Evolutionary conservation across 2,888 invertebrate genomes (phyloP).

Genomic region (Tenthredo amoena): DNA sequence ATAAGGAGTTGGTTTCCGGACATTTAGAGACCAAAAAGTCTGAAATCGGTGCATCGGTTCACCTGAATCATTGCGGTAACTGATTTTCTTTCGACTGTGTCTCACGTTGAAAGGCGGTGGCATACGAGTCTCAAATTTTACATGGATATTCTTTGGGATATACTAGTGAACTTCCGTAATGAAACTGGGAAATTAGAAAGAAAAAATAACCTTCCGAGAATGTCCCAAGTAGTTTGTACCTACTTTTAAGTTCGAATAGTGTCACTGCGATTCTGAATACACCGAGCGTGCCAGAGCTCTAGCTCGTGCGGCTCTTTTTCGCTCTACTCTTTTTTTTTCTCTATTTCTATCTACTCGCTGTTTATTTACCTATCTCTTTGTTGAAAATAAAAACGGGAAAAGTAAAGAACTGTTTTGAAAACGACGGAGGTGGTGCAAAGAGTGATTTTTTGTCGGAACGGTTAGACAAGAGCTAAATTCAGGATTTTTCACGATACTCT

Average conservation of each 20-base stretch:
- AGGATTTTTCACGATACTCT: neutral
- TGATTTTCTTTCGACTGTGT: neutral
- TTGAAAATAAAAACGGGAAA: neutral
- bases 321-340: neutral
- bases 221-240: conserved; percentile 8
- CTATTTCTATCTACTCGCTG: neutral
- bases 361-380: neutral
- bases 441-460: neutral
- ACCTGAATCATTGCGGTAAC: neutral
- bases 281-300: conserved; percentile 29
- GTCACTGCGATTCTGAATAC: conserved; percentile 35
- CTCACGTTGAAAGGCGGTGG: neutral
- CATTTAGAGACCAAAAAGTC: neutral
- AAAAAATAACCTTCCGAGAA: neutral
- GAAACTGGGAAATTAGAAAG: neutral
- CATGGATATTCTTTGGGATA: neutral
- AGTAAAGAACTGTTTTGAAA: neutral
- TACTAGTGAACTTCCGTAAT: too few species aligned
- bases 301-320: conserved; percentile 5
- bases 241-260: conserved; percentile 30
- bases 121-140: neutral
- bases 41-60: neutral
- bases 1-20: neutral
- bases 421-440: neutral
- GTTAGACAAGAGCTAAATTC: neutral